phyloP scores from a whole-genome alignment of 2,113 vertebrate species.

The Henicopernis longicauda region DNA sequence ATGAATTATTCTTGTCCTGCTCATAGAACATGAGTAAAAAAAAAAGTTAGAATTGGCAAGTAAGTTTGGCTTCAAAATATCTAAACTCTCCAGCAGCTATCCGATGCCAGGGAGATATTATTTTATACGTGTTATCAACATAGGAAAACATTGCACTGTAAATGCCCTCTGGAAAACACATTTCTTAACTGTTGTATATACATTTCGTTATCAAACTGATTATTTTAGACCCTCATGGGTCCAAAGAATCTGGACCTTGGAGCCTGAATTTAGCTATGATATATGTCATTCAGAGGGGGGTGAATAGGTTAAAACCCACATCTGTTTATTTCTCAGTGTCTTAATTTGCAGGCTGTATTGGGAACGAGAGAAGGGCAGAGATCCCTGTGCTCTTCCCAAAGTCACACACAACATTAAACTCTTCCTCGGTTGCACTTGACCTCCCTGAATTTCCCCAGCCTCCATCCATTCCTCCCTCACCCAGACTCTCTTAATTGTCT shows the following conservation, averaged over 20 bases:
- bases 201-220: background rate
- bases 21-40: background rate
- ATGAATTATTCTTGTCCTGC: background rate
- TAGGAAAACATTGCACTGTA: background rate
- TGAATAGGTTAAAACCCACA: background rate
- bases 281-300: background rate
- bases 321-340: background rate
- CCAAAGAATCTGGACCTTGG: background rate
- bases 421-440: fast-evolving
- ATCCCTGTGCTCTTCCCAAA: background rate
- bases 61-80: slow-evolving; percentile 16
- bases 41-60: background rate
- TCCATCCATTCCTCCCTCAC: background rate
- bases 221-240: background rate
- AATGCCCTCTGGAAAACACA: background rate
- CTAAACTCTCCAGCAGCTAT: background rate
- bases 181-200: background rate
- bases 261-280: background rate
- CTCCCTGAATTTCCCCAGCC: background rate
- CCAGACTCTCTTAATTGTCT: background rate
- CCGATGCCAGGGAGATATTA: background rate
- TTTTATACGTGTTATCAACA: background rate
- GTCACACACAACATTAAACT: background rate
- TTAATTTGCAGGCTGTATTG: background rate
- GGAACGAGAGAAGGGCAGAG: background rate